A percentile compares a stretch with the other conserved stretches of the same genome.
Evolutionary conservation across 2,797 vertebrate species (phyloP).

Genomic region (Brachymystax lenok): DNA sequence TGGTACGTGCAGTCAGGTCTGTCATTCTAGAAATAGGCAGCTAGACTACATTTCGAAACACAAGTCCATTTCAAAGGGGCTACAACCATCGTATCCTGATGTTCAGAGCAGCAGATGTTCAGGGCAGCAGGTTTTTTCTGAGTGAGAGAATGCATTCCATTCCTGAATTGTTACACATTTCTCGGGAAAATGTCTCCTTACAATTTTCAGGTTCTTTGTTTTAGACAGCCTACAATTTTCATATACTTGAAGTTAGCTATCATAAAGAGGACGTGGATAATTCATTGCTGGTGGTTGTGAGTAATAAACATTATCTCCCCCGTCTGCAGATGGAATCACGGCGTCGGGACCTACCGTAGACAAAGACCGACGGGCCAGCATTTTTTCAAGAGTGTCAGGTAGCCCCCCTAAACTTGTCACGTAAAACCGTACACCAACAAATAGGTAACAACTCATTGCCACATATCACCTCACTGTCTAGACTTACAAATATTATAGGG

Average conservation of each 20-base stretch:
- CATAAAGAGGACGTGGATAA: not conserved
- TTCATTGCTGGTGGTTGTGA: not conserved
- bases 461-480: not conserved
- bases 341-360: slow-evolving; percentile 54
- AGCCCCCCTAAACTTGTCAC: not conserved
- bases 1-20: not conserved
- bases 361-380: slow-evolving; percentile 43
- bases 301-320: not conserved
- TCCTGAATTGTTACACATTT: not conserved
- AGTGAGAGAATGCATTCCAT: not conserved
- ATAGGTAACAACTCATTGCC: not conserved
- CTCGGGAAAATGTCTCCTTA: not conserved
- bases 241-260: not conserved
- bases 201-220: not conserved
- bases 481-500: not conserved
- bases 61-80: not conserved
- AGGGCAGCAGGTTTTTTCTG: slow-evolving; percentile 13
- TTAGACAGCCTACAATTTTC: not conserved
- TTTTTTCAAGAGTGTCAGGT: slow-evolving; percentile 34
- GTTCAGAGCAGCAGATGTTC: slow-evolving; percentile 37
- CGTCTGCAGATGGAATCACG: slow-evolving; percentile 71
- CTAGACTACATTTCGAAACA: not conserved
- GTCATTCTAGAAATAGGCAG: not conserved
- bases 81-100: slow-evolving; percentile 14
- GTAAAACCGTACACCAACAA: not conserved